Base-by-base conservation (phyloP, 2,113 vertebrate genomes). In the Phyllostomus hastatus region DNA sequence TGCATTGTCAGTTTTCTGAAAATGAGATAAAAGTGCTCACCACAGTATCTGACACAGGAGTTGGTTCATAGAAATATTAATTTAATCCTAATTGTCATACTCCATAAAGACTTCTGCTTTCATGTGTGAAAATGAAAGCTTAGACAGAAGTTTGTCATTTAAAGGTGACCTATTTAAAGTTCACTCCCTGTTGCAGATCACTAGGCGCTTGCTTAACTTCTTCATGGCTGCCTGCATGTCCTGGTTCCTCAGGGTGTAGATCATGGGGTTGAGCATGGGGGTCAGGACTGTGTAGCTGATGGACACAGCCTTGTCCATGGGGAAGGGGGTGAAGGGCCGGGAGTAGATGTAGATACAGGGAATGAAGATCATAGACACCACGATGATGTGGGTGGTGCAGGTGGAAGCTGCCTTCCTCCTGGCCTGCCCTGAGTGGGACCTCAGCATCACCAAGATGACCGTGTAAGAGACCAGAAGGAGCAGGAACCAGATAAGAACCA, bases 231-330 rank as follows among this genome's bases (percentile, higher is more conserved):
- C 75, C 61, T 97, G 93, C 76, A 97, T 96, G 90, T 98, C 96
- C 90, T 95, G 93, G 43, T 97, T 98, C 72, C 97, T 96, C 78
- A 98, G 79, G 0, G 97, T 97, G 33, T 98, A 98, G 90, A 98
- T 97, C 80, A 98, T 75, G 50, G 98, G 98, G 57, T 97, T 98
- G 46, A 98, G 88, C 94, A 98, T 97, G 28, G 98, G 96, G 8
- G 97, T 97, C 75, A 98, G 61, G 48, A 98, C 96, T 0, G 94
- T 98, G 79, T 97, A 81, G 81, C 97, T 97, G 84, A 98, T 72
- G 33, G 97, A 97, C 22, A 97, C 96, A 4, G 97, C 81, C 33
- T 98, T 98, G 93, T 98, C 96, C 96, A 97, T 24, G 41, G 94
- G 88, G 33, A 97, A 97, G 2, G 89, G 26, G 0, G 61, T 90